Evolutionary conservation across 1,140 invertebrate genomes (phyloP).

Genomic region (Lordiphosa collinella): DNA sequence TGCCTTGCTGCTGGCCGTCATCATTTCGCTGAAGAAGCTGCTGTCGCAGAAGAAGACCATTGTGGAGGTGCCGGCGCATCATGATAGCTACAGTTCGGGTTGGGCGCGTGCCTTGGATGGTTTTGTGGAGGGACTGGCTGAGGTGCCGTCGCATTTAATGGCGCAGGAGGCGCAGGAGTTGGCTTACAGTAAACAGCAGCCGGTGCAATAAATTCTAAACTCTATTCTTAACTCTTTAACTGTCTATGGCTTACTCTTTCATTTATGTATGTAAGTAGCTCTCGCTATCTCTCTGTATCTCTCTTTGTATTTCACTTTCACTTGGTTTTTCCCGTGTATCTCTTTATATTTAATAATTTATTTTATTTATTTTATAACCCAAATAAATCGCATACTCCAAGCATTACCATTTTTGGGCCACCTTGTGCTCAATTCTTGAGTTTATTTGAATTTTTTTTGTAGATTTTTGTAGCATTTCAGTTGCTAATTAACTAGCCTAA

Average conservation of each 20-base stretch:
- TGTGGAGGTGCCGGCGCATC: conserved; percentile 85
- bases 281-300: conserved; percentile 3
- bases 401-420: conserved; percentile 40
- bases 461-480: conserved; percentile 64
- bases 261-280: conserved; percentile 23
- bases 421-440: conserved; percentile 44
- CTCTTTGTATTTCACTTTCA: conserved; percentile 13
- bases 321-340: conserved; percentile 27
- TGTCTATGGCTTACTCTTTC: not conserved
- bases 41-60: conserved; percentile 88
- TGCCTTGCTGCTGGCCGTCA: conserved; percentile 87
- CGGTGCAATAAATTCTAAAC: conserved; percentile 42
- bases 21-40: conserved; percentile 90
- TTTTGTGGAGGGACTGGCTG: conserved; percentile 74
- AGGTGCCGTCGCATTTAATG: conserved; percentile 70
- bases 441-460: conserved; percentile 47
- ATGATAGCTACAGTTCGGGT: conserved; percentile 82
- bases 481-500: conserved; percentile 56
- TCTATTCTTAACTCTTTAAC: conserved; percentile 2
- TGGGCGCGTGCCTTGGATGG: conserved; percentile 83
- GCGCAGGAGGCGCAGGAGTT: conserved; percentile 82
- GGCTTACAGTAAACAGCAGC: conserved; percentile 84
- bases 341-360: conserved; percentile 47
- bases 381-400: conserved; percentile 38
- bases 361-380: conserved; percentile 49